Percentiles rank a stretch among this genome's conserved stretches.
Evolutionary conservation across 2,888 invertebrate genomes (phyloP).

Genomic region (Microdon myrmicae): DNA sequence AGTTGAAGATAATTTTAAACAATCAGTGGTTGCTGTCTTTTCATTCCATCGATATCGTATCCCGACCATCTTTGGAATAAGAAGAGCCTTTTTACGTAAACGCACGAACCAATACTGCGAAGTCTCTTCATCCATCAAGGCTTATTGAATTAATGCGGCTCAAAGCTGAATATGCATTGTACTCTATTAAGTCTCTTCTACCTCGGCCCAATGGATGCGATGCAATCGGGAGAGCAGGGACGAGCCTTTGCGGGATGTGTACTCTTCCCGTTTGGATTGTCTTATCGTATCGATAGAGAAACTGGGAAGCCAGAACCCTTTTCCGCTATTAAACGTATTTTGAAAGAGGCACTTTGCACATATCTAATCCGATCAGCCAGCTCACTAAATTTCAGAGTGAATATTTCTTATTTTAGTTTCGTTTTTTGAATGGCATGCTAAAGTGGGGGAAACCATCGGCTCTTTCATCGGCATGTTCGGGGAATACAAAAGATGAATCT

Average conservation of each 20-base stretch:
- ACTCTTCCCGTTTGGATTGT: too few relatives aligned
- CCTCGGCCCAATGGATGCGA: conserved; percentile 37
- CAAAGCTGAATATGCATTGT: conserved; percentile 45
- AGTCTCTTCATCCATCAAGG: conserved; percentile 43
- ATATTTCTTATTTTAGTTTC: conserved; percentile 7
- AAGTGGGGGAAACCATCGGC: conserved; percentile 38
- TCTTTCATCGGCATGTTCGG: conserved; percentile 34
- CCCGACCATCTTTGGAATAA: conserved; percentile 23
- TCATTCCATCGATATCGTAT: conserved; percentile 31
- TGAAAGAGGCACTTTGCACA: conserved; percentile 4
- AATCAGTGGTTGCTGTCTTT: conserved; percentile 29
- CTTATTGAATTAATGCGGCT: conserved; percentile 47
- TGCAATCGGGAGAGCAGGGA: too few relatives aligned
- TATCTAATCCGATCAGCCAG: conserved; percentile 35
- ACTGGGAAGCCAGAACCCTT: conserved; percentile 16
- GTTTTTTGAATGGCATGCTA: conserved; percentile 14
- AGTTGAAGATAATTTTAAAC: conserved; percentile 33
- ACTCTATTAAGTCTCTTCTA: conserved; percentile 38
- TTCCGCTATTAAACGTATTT: conserved; percentile 10
- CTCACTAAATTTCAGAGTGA: conserved; percentile 21
- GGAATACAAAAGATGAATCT: conserved; percentile 33
- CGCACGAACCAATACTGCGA: conserved; percentile 29
- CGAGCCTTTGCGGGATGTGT: too few relatives aligned
- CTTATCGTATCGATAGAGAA: too few relatives aligned
- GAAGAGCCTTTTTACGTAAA: conserved; percentile 17